A percentile compares a stretch with the other conserved stretches of the same genome.
Evolutionary conservation across 2,888 invertebrate species (phyloP).

Genomic region (Cordilura impudica): DNA sequence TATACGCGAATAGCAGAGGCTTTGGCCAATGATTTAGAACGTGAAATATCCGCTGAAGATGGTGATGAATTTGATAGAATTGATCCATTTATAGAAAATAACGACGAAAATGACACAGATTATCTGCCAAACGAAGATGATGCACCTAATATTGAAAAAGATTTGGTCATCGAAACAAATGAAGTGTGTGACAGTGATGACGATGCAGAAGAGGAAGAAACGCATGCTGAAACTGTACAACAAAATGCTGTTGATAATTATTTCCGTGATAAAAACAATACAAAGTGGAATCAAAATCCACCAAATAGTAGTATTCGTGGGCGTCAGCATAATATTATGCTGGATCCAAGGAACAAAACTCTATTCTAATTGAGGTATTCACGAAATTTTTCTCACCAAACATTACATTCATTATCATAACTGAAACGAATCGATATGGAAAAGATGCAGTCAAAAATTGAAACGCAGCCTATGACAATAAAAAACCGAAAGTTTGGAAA

Average conservation of each 20-base stretch:
- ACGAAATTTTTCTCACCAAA: constrained; percentile 54
- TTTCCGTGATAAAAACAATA: too few relatives aligned
- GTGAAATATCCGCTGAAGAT: constrained; percentile 43
- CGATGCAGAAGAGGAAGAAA: constrained; percentile 38
- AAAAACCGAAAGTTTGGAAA: constrained; percentile 39
- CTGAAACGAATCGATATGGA: constrained; percentile 49
- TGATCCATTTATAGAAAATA: constrained; percentile 42
- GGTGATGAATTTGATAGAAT: constrained; percentile 37
- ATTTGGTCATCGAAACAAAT: constrained; percentile 45
- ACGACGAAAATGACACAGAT: constrained; percentile 12
- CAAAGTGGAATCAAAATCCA: too few relatives aligned
- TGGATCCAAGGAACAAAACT: constrained; percentile 39
- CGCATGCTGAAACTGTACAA: constrained; percentile 25
- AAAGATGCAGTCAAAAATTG: constrained; percentile 41
- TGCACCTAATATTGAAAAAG: constrained; percentile 40
- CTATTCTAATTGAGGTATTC: constrained; percentile 51
- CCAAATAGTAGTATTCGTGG: constrained; percentile 30
- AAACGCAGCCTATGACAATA: constrained; percentile 34
- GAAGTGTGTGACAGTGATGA: constrained; percentile 56
- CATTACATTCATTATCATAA: constrained; percentile 47
- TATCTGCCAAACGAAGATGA: constrained; percentile 48
- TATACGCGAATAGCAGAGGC: constrained; percentile 37
- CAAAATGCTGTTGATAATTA: too few relatives aligned
- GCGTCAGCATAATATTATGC: constrained; percentile 48
- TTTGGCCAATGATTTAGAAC: constrained; percentile 31